A percentile compares a stretch with the other conserved stretches of the same genome.
Evolutionary conservation across 2,113 vertebrate species (phyloP).

Genomic region (sheep (Ovis aries)): DNA sequence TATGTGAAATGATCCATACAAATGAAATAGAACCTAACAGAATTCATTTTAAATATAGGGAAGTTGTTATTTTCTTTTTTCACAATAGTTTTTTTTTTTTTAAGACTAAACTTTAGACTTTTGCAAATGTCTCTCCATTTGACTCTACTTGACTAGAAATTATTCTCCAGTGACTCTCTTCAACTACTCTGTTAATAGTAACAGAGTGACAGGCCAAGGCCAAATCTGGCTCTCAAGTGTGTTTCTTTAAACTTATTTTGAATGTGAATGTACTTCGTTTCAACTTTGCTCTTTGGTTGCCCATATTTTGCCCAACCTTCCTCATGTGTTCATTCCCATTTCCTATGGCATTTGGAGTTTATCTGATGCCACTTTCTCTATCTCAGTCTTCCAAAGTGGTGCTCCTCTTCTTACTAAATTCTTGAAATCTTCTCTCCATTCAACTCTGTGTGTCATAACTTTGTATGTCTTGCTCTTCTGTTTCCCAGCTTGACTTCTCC

Average conservation of each 20-base stretch:
- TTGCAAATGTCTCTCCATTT: not conserved
- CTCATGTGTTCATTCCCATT: not conserved
- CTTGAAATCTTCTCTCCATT: not conserved
- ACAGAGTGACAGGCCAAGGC: not conserved
- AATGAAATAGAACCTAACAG: not conserved
- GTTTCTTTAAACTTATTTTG: not conserved
- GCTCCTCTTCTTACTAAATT: not conserved
- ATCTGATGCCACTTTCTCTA: not conserved
- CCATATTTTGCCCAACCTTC: not conserved
- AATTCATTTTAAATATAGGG: not conserved
- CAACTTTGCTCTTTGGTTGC: not conserved
- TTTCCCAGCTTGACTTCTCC: not conserved
- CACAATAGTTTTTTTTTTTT: not conserved
- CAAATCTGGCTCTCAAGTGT: not conserved
- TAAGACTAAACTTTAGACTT: not conserved
- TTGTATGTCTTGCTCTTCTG: not conserved
- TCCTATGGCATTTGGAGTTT: not conserved
- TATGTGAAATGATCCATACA: not conserved
- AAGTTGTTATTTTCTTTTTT: not conserved
- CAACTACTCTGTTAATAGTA: not conserved
- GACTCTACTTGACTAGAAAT: not conserved
- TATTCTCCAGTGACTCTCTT: not conserved
- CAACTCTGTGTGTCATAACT: not conserved
- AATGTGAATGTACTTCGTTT: not conserved
- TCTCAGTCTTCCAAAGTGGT: not conserved